Base-by-base conservation (phyloP, 2,113 vertebrate species). In the Sitta europaea region DNA sequence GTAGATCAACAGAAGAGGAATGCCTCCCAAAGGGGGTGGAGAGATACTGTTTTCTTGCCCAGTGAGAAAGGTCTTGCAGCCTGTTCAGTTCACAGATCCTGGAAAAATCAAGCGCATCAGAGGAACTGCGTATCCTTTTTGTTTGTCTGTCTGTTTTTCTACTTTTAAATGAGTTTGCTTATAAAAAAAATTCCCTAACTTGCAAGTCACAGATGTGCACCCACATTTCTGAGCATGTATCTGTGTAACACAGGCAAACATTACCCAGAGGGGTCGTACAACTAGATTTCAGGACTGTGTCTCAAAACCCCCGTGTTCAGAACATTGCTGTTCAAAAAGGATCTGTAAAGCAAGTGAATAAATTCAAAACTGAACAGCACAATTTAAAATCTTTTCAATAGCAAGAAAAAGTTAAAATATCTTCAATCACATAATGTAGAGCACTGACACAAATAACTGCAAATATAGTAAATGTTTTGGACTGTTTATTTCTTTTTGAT, bases 101-200 rank as follows among this genome's bases (percentile, higher is more conserved):
- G 99, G 99, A 50, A 99, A 99, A 97, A 99, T 99, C 97, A 99
- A 99, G 94, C 98, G 99, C 33, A 99, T 99, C 90, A 97, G 99
- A 97, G 99, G 99, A 97, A 97, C 98, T 35, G 99, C 99, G 99
- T 99, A 99, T 99, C 99, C 98, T 99, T 77, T 45, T 40, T 31
- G 33, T 27, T 16, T 35, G 3, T 48, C 25, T 66, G 10, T 22
- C 29, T 43, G 7, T 4, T 84, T 59, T 61, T 35, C 31, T 77
- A 3, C 48, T 79, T 67, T 19, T 68, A 70, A 42, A 83, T 2
- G 2, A 53, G 2, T 73, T 48, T 74, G 6, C 28, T 22, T 55
- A 15, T 62, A 25, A 71, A 77, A 75, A 71, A 57, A 1, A 11
- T 2, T 48, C 6, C 48, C 7, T 38, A 70, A 28, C 27, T 45